Base-by-base conservation (phyloP, 2,888 invertebrate genomes). In the Acanthopleura granulata region DNA sequence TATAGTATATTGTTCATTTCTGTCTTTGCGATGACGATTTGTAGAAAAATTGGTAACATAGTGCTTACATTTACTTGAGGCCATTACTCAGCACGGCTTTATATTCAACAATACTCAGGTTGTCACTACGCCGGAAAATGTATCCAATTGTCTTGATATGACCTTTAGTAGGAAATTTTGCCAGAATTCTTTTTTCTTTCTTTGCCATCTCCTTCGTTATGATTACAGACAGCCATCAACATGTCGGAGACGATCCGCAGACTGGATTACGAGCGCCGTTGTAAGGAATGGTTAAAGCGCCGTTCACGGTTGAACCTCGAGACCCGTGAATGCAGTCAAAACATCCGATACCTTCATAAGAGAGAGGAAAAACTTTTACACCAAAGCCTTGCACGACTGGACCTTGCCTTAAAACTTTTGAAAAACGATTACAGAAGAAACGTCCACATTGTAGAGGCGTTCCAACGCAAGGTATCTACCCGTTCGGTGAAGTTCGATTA, bases 241-340 rank as follows among this genome's bases (percentile, higher is more conserved):
- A 57, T 57, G 57, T 4, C n/a, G 22, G 57, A 57, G 22, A 18
- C 12, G 18, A 22, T 66, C 25, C 22, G 66, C 1, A 9, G 66
- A 27, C 22, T 66, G 25, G 66, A 66, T 25, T 66, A 66, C 66
- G 66, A 66, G 14, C 22, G 66, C 16, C 66, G 66, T 25, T 22
- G 22, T 16, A 66, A 66, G 66, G 66, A 66, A 25, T 66, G 66
- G 66, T 27, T 66, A 15, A 66, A 66, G 25, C 22, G 66, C 3
- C 22, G 66, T 22, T 66, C 66, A 16, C 25, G 25, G 29, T 27
- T 66, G 22, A 66, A 27, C 66, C 29, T 66, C 6, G 22, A 66
- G 25, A 66, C 66, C 25, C 66, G 66, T 6, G 66, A 66, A 66
- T 66, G 66, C 25, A 22, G 29, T 27, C 66, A 66, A 27, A 66